Base-by-base conservation (phyloP, 1,140 invertebrate genomes). In the Ceratina australensis region DNA sequence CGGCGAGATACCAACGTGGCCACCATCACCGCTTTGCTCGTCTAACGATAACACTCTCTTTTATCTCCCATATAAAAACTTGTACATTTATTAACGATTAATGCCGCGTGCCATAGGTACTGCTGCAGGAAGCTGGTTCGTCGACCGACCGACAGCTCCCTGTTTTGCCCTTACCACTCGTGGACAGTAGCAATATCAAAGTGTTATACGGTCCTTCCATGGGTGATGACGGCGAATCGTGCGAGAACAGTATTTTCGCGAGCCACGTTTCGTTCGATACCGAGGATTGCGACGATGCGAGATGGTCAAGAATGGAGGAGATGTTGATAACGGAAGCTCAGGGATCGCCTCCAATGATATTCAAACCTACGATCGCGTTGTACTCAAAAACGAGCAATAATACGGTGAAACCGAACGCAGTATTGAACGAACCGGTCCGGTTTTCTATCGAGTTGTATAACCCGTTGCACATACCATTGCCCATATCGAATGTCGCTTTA, bases 351-450 rank as follows among this genome's bases (percentile, higher is more conserved):
- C 95, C 96, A 4, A 94, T 97, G 92, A 94, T 96, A 67, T 97
- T 97, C 89, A 96, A 95, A 86, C 96, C 97, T 1, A 94, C 95
- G 0, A 89, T 95, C 18, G 95, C 95, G 72, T 91, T 97, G 20
- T 96, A 96, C 83, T 93, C 92, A 5, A 89, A 91, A 73, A 93
- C 92, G 28, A 95, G 95, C 68, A 94, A 95, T 78, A 95, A 95
- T 87, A 94, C 93, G 68, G 90, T 89, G 20, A 94, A 93, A 84
- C 95, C 96, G 13, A 92, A 95, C 59, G 95, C 95, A 28, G 95
- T 97, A 78, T 93, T 96, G 84, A 95, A 95, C 88, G 98, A 98
- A 92, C 95, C 95, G 13, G 95, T 98, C 65, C 95, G 95, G 90
- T 93, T 98, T 67, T 95, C 95, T 66, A 92, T 98, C 33, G 93